Conservation (phyloP, 2,113 vertebrate species). For the Varanus salvator region DNA sequence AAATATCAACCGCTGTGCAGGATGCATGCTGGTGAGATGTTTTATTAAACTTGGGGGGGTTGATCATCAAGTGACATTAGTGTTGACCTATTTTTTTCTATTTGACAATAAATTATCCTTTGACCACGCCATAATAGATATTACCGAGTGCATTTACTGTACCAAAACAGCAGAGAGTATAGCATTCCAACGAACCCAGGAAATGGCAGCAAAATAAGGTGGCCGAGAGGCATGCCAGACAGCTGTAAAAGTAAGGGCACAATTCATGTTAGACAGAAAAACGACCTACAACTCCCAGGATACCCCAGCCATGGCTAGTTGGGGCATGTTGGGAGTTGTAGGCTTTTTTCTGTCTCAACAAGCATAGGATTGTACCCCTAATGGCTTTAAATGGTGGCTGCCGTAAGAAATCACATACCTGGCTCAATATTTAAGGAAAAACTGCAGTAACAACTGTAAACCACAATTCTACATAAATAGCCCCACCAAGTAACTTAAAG, state of each 20-base stretch:
- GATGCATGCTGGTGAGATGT: slow-evolving; percentile 80
- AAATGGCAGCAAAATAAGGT: slow-evolving; percentile 74
- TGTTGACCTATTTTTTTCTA: slow-evolving; percentile 91
- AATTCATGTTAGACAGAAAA: too few species aligned
- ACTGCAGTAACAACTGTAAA: slow-evolving; percentile 64
- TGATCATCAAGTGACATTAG: slow-evolving; percentile 90
- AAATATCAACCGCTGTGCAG: slow-evolving; percentile 78
- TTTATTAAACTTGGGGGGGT: slow-evolving; percentile 87
- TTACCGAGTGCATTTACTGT: slow-evolving; percentile 80
- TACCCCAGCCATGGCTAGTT: too few species aligned
- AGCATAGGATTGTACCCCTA: too few species aligned
- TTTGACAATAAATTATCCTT: slow-evolving; percentile 92
- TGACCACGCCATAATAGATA: slow-evolving; percentile 84
- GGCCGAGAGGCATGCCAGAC: slow-evolving; percentile 62
- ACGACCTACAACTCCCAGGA: too few species aligned
- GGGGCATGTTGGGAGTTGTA: too few species aligned
- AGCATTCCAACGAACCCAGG: slow-evolving; percentile 64
- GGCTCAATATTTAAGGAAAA: slow-evolving; percentile 63
- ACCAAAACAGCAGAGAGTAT: slow-evolving; percentile 72
- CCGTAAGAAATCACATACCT: slow-evolving; percentile 72
- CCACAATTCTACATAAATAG: slow-evolving; percentile 52
- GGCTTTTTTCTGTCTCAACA: too few species aligned
- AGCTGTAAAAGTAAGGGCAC: too few species aligned
- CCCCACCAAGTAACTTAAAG: slow-evolving; percentile 37
- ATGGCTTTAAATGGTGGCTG: slow-evolving; percentile 79